Evolutionary conservation across 2,797 vertebrate species (phyloP).

Genomic region (Spondyliosoma cantharus): DNA sequence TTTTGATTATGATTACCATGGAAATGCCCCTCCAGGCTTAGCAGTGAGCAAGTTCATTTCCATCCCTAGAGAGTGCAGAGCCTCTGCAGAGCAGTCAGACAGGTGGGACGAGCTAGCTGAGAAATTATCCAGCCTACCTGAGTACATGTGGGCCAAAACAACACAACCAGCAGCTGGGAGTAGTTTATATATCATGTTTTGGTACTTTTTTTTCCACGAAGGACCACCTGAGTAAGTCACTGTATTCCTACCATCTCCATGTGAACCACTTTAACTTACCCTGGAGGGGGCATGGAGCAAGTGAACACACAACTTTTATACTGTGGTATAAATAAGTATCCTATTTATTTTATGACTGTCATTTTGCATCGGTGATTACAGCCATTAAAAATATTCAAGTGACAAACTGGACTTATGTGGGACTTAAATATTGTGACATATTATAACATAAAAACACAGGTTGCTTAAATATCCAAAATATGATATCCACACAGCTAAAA

Average conservation of each 20-base stretch:
- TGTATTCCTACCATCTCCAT: conserved; percentile 2
- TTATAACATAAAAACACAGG: background rate
- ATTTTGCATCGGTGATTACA: background rate
- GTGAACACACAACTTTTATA: background rate
- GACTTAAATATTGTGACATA: too few relatives aligned
- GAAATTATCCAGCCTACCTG: conserved; percentile 1
- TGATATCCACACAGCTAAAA: background rate
- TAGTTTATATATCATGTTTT: background rate
- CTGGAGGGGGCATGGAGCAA: background rate
- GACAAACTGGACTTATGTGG: background rate
- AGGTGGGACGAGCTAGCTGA: conserved; percentile 41
- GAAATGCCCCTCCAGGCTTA: background rate
- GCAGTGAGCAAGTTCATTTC: conserved; percentile 18
- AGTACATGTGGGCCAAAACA: conserved; percentile 37
- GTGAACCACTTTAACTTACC: background rate
- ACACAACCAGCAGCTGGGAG: background rate
- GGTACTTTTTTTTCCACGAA: background rate
- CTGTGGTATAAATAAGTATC: background rate
- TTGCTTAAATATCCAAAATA: background rate
- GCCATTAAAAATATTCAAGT: background rate
- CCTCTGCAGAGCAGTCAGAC: conserved; percentile 47
- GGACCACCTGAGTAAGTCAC: background rate
- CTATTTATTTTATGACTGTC: background rate
- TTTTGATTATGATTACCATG: conserved; percentile 30
- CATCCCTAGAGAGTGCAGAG: background rate